Evolutionary conservation across 2,888 invertebrate genomes (phyloP), one percentile per base, ranked within the genome.

Genomic region (Drosophila mettleri): DNA sequence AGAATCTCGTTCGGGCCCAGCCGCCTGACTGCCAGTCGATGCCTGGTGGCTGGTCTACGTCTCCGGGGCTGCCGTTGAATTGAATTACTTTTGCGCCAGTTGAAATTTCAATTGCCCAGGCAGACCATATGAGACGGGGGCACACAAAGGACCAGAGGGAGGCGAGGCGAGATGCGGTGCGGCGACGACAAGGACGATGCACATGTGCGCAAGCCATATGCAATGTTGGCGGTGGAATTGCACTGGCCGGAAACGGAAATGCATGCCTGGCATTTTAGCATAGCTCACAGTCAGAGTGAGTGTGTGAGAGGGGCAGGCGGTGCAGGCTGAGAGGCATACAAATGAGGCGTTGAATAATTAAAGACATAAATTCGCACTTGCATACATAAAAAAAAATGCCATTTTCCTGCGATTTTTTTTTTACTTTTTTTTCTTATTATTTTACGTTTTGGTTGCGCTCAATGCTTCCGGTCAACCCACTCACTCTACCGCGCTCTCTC

Each of bases 341-440:
- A 89, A 89, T 89, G 89, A 89, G 86, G 86, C 86, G 82, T 87
- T 89, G 86, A 89, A 89, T 89, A 89, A 89, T 89, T 89, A 86
- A 89, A 88, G 88, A 87, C 79, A 87, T 84, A 87, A 84, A 84
- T 84, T 84, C 83, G 86, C 83, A 84, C 83, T 82, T 82, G 87
- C 85, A 73, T 70, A 73, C 45, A 45, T 60, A 82, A 69, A 78
- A 68, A 61, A 79, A 65, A 76, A 68, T 52, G 41, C 18, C 60
- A 48, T 61, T 73, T 73, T 62, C 62, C 55, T 33, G 45, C 38
- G 22, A 24, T 45, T 53, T 48, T 52, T 22, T 22, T 49, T 48
- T 53, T 54, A 55, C 12, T 55, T 74, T 7, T 58, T 78, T 51
- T 75, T 69, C 53, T 78, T 76, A 78, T 74, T 71, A 65, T 77